A percentile compares a stretch with the other conserved stretches of the same genome.
These are phyloP conservation scores for Microplitis mediator DNA, from an alignment of 1,140 invertebrate species.

Conservation along the genomic window DNA sequence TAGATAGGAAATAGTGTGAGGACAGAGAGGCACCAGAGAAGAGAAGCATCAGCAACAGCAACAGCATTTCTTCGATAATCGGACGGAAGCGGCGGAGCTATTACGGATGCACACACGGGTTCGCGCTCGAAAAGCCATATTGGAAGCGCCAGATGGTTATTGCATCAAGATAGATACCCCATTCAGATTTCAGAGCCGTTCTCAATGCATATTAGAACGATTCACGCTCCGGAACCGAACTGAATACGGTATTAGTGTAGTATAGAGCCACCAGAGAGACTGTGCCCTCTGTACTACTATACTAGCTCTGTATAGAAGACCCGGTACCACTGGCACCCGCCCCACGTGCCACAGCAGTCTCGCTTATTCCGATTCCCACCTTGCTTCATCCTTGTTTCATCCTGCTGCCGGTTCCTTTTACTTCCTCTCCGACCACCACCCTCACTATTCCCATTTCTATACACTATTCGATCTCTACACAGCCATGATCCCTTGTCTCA, in stretches of 20 bases:
- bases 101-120: slow-evolving; percentile 22
- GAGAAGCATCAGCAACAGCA: not conserved
- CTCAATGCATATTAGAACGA: slow-evolving; percentile 41
- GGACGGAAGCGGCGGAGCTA: slow-evolving; percentile 17
- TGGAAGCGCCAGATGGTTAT: slow-evolving; percentile 40
- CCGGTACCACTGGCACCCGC: not conserved
- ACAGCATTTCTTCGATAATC: slow-evolving; percentile 6
- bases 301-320: not conserved
- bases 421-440: not conserved
- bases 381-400: slow-evolving; percentile 11
- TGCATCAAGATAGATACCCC: slow-evolving; percentile 40
- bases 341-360: not conserved
- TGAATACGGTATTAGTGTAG: slow-evolving; percentile 46
- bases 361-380: slow-evolving; percentile 9
- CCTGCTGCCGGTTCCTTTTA: not conserved
- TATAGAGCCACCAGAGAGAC: too few relatives aligned
- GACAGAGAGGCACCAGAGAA: too few relatives aligned
- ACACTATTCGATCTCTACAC: slow-evolving; percentile 29
- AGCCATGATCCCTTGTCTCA: slow-evolving; percentile 38
- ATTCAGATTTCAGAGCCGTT: slow-evolving; percentile 38
- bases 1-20: too few relatives aligned
- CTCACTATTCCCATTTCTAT: not conserved
- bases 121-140: slow-evolving; percentile 31
- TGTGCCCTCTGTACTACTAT: too few relatives aligned
- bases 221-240: slow-evolving; percentile 41